Conservation (phyloP, 2,888 invertebrate species). For the Apantesis nais region DNA sequence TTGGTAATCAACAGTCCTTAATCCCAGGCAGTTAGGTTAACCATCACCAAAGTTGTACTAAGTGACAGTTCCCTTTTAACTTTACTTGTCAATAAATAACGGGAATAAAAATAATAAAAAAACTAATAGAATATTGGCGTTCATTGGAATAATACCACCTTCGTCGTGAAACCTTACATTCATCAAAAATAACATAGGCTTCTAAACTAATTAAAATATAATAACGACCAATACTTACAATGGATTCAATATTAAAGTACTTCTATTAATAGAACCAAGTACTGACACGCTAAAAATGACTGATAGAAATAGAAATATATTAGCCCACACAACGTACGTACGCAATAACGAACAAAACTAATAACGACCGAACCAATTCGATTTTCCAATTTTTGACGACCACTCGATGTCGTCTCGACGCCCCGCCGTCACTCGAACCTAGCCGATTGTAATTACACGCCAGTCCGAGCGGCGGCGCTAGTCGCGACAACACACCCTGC, state of each 20-base stretch:
- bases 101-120: too few relatives aligned
- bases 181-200: not conserved
- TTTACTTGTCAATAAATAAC: too few relatives aligned
- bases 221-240: not conserved
- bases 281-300: not conserved
- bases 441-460: slow-evolving; percentile 61
- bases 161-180: not conserved
- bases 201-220: not conserved
- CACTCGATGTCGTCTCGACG: slow-evolving; percentile 62
- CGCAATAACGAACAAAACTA: slow-evolving; percentile 52
- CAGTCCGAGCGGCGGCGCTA: slow-evolving; percentile 58
- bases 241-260: not conserved
- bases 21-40: too few relatives aligned
- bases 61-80: too few relatives aligned
- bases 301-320: slow-evolving; percentile 2
- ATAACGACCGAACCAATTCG: slow-evolving; percentile 61
- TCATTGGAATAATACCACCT: not conserved
- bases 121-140: too few relatives aligned
- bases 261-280: not conserved
- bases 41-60: too few relatives aligned
- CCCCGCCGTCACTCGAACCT: slow-evolving; percentile 53
- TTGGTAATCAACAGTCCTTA: too few relatives aligned
- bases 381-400: slow-evolving; percentile 70
- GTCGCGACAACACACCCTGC: slow-evolving; percentile 41
- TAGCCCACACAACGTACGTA: slow-evolving; percentile 18